phyloP scores from a whole-genome alignment of 2,113 vertebrate species.

The Procavia capensis region DNA sequence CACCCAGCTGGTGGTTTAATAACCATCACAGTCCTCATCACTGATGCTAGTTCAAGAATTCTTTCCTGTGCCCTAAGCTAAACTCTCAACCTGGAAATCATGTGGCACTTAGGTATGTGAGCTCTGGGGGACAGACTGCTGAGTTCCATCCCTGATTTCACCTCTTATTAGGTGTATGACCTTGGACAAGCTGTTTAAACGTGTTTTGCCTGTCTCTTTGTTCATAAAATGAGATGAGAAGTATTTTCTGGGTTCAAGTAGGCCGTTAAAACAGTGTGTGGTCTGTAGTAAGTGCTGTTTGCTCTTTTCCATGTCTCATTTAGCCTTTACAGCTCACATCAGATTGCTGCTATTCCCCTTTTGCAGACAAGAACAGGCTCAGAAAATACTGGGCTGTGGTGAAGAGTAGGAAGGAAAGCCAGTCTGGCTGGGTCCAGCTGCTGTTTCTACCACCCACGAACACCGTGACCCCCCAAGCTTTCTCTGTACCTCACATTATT shows the following conservation, averaged over 20 bases:
- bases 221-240: not conserved
- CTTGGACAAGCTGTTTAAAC: accelerated
- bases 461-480: not conserved
- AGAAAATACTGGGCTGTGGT: not conserved
- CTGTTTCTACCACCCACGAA: not conserved
- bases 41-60: accelerated
- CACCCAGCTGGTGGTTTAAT: accelerated
- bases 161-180: not conserved
- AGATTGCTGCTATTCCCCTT: not conserved
- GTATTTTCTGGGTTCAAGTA: accelerated
- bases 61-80: not conserved
- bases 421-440: accelerated
- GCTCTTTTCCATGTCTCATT: not conserved
- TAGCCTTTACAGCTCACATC: not conserved
- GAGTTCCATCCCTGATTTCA: not conserved
- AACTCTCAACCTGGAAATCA: accelerated
- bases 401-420: not conserved
- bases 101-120: not conserved
- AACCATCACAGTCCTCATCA: accelerated
- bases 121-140: not conserved
- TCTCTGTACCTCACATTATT: not conserved
- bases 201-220: not conserved
- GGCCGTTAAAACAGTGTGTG: accelerated
- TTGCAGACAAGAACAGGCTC: not conserved
- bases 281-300: too few species aligned